Evolutionary conservation across 37 sponge, comb jelly and placozoan genomes (phyloP), one percentile per base, ranked within the genome.

Genomic region (Amphimedon queenslandica): DNA sequence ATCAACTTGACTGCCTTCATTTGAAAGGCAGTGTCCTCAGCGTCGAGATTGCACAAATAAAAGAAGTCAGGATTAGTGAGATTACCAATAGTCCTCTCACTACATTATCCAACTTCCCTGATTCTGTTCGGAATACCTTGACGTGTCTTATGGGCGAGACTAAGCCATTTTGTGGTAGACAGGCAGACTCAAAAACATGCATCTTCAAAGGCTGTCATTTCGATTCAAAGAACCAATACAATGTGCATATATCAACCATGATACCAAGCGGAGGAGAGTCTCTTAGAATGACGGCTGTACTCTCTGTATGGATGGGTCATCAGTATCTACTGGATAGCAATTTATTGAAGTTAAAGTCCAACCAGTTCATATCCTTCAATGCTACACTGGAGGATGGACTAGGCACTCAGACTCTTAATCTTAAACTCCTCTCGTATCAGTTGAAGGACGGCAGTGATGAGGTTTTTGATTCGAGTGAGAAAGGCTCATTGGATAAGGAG

Each of bases 1-100:
- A 79, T 0, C 80, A 85, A 63, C 42, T 85, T 13, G 66, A 85
- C 56, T 85, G 85, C 34, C 18, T 74, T 11, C 85, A 85, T 53
- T 71, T 85, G 18, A 47, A 78, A 32, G 75, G 37, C n/a, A 41
- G 85, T 20, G 29, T 85, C 40, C 37, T 85, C 21, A 31, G 32
- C 1, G 68, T 63, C 21, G 28, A 51, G 18, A n/a, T n/a, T n/a
- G 85, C 80, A 13, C 33, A 18, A 2, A 63, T 85, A 21, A 32
- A 58, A 34, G 32, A 37, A 1, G 75, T 85, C 5, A 73, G 67
- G 21, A 78, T 85, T 42, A 35, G 55, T 2, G 31, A 60, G 4
- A 42, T 78, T 0, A 27, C 53, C 24, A 74, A 85, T 32, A 40
- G 40, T 67, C 38, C 37, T 25, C 43, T 23, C 24, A 63, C 29